Evolutionary conservation across 2,888 invertebrate species (phyloP), one percentile per base, ranked within the genome.

Genomic region (Pantelozetes paolii): DNA sequence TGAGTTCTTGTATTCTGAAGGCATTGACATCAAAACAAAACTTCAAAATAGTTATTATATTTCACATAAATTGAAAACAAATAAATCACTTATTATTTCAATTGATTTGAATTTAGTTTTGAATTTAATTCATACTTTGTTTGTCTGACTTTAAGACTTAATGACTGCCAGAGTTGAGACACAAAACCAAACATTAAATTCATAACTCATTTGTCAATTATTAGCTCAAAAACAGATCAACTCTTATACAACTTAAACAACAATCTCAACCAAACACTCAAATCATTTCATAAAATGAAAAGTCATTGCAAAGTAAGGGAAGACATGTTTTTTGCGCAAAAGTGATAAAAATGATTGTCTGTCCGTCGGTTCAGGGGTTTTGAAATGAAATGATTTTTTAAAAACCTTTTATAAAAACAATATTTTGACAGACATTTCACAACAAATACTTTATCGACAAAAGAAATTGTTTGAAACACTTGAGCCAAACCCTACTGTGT

Each of bases 181-280:
- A 54, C 54, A 54, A 48, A 18, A 30, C 54, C 30, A 18, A 59
- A 59, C 23, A n/a, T 59, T 13, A 59, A 20, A 59, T 59, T n/a
- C 57, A 32, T 28, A 32, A 59, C 59, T 32, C 28, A 30, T 59
- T 30, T 59, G 59, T 59, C 59, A 59, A 59, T 59, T 59, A 59
- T 59, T 18, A 13, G 26, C 48, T 15, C 48, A 48, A 48, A n/a
- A 48, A 48, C 48, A 48, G 8, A 20, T 15, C 48, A 48, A 48
- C 48, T 5, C 48, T 48, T 48, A 36, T 9, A 36, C 6, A 8
- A 36, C 9, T 8, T 36, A 5, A 8, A 36, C 36, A n/a, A n/a
- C n/a, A n/a, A n/a, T 36, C 36, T 36, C 5, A 36, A 36, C 36
- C 36, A 5, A n/a, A 18, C 23, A 23, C 23, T 20, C 23, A 20